Base-by-base conservation (phyloP, 2,113 vertebrate genomes). In the Strix uralensis region DNA sequence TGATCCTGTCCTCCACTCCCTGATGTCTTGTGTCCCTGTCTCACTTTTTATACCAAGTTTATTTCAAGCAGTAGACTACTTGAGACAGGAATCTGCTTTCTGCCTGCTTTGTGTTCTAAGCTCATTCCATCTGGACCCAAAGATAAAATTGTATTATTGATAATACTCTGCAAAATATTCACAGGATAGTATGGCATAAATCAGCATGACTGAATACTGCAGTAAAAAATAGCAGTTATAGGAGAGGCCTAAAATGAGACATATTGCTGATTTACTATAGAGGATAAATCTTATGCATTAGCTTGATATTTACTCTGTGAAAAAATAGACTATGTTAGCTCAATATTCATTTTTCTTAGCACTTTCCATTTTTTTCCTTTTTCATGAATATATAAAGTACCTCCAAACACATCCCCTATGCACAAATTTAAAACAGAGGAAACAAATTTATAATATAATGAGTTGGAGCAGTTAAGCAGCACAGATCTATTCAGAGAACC, bases 121-220 rank as follows among this genome's bases (percentile, higher is more conserved):
- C 69, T 84, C 69, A 74, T 95, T 86, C 69, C 86, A 91, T 88
- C 91, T 94, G 81, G 71, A 79, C 61, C 7, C 23, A 81, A 86
- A 96, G 88, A 96, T 90, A 96, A 94, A 95, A 92, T 69, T 94
- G 78, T 92, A 91, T 91, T 93, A 95, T 82, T 92, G 92, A 94
- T 85, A 96, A 95, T 89, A 93, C 61, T 46, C 81, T 87, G 82
- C 38, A 94, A 91, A 96, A 97, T 95, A 93, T 93, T 91, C 88
- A 83, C 32, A 59, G 89, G 66, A 55, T 75, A 93, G 58, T 38
- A 65, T 34, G 30, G 86, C 61, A 95, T 89, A 96, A 96, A 92
- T 96, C 88, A 96, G 72, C 57, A 84, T 83, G 88, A 95, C 52
- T 86, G 81, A 96, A 90, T 55, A 90, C 25, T 74, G 72, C 87